Evolutionary conservation across 2,797 vertebrate species (phyloP).

Genomic region (Apodemus agrarius): DNA sequence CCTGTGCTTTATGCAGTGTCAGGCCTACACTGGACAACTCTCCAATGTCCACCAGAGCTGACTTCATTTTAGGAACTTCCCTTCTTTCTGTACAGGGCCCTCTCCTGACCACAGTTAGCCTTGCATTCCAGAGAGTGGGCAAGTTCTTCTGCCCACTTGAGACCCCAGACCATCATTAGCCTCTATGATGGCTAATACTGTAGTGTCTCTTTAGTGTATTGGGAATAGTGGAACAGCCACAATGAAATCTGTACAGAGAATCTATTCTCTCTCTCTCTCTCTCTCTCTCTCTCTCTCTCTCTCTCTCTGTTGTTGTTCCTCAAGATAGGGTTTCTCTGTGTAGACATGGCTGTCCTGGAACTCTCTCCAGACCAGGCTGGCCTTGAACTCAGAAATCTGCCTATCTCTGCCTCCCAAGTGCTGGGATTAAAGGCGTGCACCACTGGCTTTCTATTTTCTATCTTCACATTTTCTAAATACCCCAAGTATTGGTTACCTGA

Average conservation of each 20-base stretch:
- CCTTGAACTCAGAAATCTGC: too few species aligned
- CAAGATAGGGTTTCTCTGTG: too few species aligned
- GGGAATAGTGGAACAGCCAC: background rate
- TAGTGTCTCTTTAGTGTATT: background rate
- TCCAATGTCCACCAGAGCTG: background rate
- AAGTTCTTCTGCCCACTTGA: background rate
- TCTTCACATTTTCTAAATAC: background rate
- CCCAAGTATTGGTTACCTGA: background rate
- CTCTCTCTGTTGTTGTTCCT: too few species aligned
- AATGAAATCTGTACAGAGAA: background rate
- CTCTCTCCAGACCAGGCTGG: too few species aligned
- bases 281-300: too few species aligned
- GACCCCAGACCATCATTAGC: background rate
- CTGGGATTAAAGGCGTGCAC: too few species aligned
- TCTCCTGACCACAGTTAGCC: background rate
- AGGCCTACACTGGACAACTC: background rate
- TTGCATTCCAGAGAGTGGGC: background rate
- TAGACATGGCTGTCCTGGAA: too few species aligned
- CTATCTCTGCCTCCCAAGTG: too few species aligned
- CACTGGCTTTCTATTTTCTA: background rate
- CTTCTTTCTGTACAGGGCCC: background rate
- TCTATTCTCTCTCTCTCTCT: background rate
- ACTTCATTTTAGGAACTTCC: background rate
- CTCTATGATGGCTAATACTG: background rate
- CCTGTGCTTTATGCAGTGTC: background rate